Base-by-base conservation (phyloP, 2,113 vertebrate genomes). In the Guaruba guarouba region DNA sequence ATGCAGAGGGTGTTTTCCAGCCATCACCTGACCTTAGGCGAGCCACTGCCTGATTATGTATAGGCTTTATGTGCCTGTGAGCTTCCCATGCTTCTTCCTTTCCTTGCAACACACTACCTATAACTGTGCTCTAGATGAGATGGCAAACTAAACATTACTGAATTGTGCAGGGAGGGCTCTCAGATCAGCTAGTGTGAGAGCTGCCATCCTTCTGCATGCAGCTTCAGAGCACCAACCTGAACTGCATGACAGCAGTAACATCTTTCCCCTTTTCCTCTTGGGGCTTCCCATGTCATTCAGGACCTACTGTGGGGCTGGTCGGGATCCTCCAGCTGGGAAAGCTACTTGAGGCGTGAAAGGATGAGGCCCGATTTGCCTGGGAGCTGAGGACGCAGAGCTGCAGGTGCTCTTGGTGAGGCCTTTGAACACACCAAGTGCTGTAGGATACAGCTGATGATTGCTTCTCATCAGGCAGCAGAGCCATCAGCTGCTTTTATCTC, bases 111-210 rank as follows among this genome's bases (percentile, higher is more conserved):
- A 9, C 12, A 1, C 63, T 64, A 2, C 33, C 20, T 74, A 35
- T 48, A 64, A 51, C 75, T 13, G 1, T n/a, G 31, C 7, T 86
- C 24, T 2, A 1, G 16, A 9, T 0, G 0, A 76, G 67, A 2
- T 0, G 15, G 46, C 39, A 59, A 87, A 66, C 37, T 73, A 52
- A n/a, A 78, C 15, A 4, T 48, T 5, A 44, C 61, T 28, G 25
- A 54, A 27, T 12, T 10, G 11, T 51, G 69, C 54, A 52, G 17
- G 9, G 44, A 75, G 31, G 27, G 17, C 35, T 77, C 51, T 86
- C 48, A 35, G 35, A 43, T 25, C 59, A 87, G 64, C 48, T n/a
- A 2, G 15, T 16, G 18, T 5, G 11, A 69, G 35, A 83, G 7
- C 37, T 92, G 48, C 28, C 43, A 35, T 63, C 44, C 61, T 61